A percentile compares a stretch with the other conserved stretches of the same genome.
Evolutionary conservation across 2,113 vertebrate genomes (phyloP).

Genomic region (Mohoua ochrocephala): DNA sequence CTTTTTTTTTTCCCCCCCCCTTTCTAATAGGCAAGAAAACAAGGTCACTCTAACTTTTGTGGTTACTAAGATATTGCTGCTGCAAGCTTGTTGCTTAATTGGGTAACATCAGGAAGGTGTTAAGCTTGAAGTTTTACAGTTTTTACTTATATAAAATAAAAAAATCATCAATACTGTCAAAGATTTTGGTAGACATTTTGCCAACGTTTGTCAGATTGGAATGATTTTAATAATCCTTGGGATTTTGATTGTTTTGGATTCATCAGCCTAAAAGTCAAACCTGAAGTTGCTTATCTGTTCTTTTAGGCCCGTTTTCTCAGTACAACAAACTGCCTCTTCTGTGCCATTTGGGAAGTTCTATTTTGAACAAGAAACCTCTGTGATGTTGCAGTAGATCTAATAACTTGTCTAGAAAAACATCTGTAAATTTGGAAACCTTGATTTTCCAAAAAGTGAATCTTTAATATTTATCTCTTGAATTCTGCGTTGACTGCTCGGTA

Average conservation of each 20-base stretch:
- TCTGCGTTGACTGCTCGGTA: background rate
- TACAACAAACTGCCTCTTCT: background rate
- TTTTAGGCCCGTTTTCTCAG: background rate
- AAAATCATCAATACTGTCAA: background rate
- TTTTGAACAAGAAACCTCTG: background rate
- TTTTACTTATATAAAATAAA: background rate
- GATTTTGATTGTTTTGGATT: background rate
- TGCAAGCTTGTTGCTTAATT: background rate
- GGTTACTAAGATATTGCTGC: background rate
- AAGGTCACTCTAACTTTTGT: background rate
- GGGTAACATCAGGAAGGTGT: background rate
- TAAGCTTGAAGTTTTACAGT: background rate
- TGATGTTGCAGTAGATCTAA: background rate
- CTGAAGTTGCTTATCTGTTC: background rate
- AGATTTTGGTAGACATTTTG: background rate
- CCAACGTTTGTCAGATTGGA: background rate
- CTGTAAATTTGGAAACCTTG: background rate
- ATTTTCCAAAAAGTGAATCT: background rate
- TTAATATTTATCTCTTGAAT: background rate
- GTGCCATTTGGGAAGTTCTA: background rate
- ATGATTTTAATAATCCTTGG: background rate
- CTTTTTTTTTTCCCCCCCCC: rapidly evolving
- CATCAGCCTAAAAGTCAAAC: background rate
- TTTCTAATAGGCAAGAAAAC: background rate
- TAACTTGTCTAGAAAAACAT: background rate